These are phyloP conservation scores for Distichodus sexfasciatus DNA, from an alignment of 2,797 vertebrate genomes.

Conservation along the genomic window DNA sequence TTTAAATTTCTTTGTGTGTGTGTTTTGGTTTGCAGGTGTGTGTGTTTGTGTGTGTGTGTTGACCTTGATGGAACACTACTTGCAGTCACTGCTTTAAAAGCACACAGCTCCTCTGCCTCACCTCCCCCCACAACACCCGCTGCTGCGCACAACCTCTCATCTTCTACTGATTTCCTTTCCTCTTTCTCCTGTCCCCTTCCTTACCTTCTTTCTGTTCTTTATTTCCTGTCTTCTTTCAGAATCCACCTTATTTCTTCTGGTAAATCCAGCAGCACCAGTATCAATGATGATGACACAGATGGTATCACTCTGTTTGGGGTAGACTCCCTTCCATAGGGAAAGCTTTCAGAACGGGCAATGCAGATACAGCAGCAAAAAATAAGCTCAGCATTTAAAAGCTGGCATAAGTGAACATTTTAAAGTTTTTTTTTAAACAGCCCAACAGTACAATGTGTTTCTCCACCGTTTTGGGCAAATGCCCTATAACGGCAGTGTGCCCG, in stretches of 20 bases:
- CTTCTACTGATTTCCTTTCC: constrained; percentile 80
- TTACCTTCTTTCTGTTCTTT: constrained; percentile 43
- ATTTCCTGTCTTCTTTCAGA: constrained; percentile 57
- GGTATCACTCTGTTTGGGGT: neutral
- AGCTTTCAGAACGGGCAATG: too few species aligned
- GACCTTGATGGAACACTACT: constrained; percentile 77
- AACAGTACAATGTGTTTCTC: too few species aligned
- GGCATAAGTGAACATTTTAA: too few species aligned
- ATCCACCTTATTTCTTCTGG: constrained; percentile 50
- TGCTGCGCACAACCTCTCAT: constrained; percentile 50
- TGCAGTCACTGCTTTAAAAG: constrained; percentile 70
- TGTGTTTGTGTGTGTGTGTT: constrained; percentile 60
- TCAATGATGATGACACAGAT: constrained; percentile 80
- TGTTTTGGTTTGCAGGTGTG: constrained; percentile 47
- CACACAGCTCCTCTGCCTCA: constrained; percentile 53
- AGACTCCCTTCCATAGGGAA: too few species aligned
- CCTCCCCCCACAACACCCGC: constrained; percentile 42
- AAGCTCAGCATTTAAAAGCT: too few species aligned
- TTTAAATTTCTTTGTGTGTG: constrained; percentile 16
- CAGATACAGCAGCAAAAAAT: neutral
- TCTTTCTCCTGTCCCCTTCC: constrained; percentile 60
- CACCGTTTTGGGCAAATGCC: too few species aligned
- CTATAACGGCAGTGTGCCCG: too few species aligned
- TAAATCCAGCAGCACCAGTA: constrained; percentile 64
- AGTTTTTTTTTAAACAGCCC: too few species aligned